Percentiles rank a stretch among this genome's conserved stretches.
phyloP scores from a whole-genome alignment of 2,797 vertebrate species.

The Falco berigora region DNA sequence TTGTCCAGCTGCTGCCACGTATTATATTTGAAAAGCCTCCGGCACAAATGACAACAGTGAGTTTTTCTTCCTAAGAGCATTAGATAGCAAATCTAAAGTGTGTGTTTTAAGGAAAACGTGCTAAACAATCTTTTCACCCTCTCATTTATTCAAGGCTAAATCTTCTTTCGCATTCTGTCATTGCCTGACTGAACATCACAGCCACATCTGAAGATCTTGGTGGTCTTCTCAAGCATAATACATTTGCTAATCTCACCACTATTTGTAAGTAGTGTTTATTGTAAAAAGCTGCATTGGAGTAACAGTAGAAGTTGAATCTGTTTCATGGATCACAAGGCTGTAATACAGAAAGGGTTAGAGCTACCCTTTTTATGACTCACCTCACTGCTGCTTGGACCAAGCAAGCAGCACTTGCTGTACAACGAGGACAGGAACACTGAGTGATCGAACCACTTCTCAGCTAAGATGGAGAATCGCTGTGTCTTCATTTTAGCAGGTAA shows the following conservation, averaged over 20 bases:
- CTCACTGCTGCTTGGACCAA: background rate
- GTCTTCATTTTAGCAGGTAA: background rate
- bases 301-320: background rate
- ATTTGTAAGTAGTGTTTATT: background rate
- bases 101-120: background rate
- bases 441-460: background rate
- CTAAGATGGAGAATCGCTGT: background rate
- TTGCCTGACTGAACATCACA: background rate
- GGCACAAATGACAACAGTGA: background rate
- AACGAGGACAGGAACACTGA: background rate
- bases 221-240: background rate
- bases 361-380: background rate
- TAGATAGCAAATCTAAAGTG: background rate
- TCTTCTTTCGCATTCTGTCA: background rate
- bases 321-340: background rate
- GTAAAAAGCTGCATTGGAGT: background rate
- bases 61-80: background rate
- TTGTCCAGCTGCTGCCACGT: background rate
- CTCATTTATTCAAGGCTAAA: background rate
- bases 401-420: background rate
- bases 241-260: background rate
- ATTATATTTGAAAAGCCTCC: background rate
- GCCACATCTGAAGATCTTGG: background rate
- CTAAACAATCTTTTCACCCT: background rate
- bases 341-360: background rate